phyloP scores from a whole-genome alignment of 1,140 invertebrate genomes.

The Steinernema khuongi region DNA sequence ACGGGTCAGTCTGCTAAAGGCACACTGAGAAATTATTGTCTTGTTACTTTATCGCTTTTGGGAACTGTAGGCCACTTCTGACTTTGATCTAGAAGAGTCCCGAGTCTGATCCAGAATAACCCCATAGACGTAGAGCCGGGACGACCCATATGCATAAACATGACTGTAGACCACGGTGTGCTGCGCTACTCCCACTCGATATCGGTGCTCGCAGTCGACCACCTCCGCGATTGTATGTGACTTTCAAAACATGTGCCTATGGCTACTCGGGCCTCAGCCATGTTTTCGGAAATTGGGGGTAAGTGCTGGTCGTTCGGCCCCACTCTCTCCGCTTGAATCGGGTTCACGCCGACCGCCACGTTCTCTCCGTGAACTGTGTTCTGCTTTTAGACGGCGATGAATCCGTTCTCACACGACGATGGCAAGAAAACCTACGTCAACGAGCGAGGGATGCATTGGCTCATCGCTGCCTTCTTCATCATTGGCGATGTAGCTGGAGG shows the following conservation, averaged over 20 bases:
- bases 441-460: slow-evolving; percentile 11
- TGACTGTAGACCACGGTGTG: not conserved
- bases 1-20: not conserved
- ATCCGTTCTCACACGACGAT: slow-evolving; percentile 6
- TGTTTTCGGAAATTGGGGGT: slow-evolving; percentile 9
- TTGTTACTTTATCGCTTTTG: not conserved
- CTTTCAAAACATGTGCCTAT: not conserved
- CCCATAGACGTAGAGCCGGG: too few relatives aligned
- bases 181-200: not conserved
- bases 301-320: not conserved
- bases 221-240: not conserved
- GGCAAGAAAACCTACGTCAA: slow-evolving; percentile 3
- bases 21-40: too few relatives aligned
- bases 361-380: not conserved
- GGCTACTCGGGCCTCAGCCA: not conserved
- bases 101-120: too few relatives aligned
- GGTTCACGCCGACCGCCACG: not conserved
- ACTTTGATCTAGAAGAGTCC: too few relatives aligned
- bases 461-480: not conserved
- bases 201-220: not conserved
- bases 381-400: slow-evolving; percentile 1
- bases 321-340: not conserved
- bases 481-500: not conserved
- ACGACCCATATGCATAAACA: too few relatives aligned
- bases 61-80: too few relatives aligned